Base-by-base conservation (phyloP, 2,113 vertebrate genomes). In the Tachysurus fulvidraco region DNA sequence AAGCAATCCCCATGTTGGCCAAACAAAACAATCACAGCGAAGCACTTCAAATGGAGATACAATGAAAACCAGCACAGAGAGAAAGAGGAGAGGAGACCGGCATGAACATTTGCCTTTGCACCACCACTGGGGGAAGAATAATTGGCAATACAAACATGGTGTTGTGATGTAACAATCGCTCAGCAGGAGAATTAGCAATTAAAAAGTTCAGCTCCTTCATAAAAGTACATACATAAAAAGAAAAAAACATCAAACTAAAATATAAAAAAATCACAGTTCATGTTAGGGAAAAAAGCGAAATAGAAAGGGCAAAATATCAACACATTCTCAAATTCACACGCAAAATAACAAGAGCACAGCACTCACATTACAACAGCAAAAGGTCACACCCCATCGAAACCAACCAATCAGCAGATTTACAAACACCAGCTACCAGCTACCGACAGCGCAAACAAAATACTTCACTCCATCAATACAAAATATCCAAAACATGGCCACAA, bases 361-460 rank as follows among this genome's bases (percentile, higher is more conserved):
- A 88, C 91, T 92, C 93, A 94, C 94, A 90, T 88, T 91, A 95
- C 95, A 90, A 94, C 92, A 94, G 93, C 93, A 93, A 94, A 93
- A 94, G 90, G 90, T 94, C 95, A 96, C 92, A 89, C 92, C 93
- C 93, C 93, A 93, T 92, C 89, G 92, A 92, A 91, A 92, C 92
- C 93, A 94, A 93, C 92, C 91, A 94, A 89, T 92, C 90, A 94
- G 91, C 94, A 95, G 90, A 92, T 92, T 92, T 93, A 94, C 91
- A 90, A 89, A 93, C 93, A 93, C 93, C 94, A 93, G 91, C 92
- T 93, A 94, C 91, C 91, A 92, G 92, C 92, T 92, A 94, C 84
- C 85, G 94, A 90, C 93, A 92, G 92, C 92, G 93, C 91, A 80
- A 91, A 89, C 77, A 76, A 89, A 91, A 90, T 91, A 95, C 93